Percentiles rank a stretch among this genome's conserved stretches.
These are phyloP conservation scores for Hylia prasina DNA, from an alignment of 2,113 vertebrate genomes.

Conservation along the genomic window DNA sequence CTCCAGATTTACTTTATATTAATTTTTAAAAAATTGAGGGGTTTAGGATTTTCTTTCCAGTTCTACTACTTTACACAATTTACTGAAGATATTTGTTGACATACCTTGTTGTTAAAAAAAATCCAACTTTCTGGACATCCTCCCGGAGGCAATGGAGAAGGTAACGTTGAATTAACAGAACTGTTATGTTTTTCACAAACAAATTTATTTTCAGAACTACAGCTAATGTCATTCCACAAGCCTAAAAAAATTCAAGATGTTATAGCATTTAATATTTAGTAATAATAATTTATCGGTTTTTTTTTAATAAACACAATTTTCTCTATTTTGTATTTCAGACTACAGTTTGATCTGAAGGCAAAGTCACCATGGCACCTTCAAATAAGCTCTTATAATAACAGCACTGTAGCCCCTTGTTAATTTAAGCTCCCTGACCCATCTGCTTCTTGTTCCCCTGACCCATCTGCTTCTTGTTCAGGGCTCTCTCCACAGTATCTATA, in stretches of 20 bases:
- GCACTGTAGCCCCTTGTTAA: not conserved
- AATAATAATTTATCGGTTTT: not conserved
- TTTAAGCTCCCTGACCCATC: not conserved
- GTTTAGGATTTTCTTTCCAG: not conserved
- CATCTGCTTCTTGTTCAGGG: not conserved
- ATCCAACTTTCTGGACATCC: constrained; percentile 85
- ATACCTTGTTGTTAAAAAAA: constrained; percentile 82
- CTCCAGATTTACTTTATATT: not conserved
- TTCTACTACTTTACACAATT: not conserved
- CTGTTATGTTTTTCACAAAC: constrained; percentile 83
- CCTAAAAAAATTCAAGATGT: constrained; percentile 64
- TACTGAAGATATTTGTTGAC: not conserved
- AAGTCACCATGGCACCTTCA: not conserved
- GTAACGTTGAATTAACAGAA: constrained; percentile 75
- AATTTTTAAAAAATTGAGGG: rapidly evolving
- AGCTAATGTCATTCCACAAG: constrained; percentile 92
- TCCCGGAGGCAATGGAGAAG: constrained; percentile 68
- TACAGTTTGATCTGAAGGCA: not conserved
- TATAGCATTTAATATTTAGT: not conserved
- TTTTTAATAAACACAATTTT: not conserved
- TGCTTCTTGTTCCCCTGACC: not conserved
- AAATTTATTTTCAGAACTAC: constrained; percentile 77
- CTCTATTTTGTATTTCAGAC: not conserved
- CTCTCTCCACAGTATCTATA: not conserved
- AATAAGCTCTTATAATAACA: not conserved